These are phyloP conservation scores for Ophion ventricosus DNA, from an alignment of 2,888 invertebrate species.

Conservation along the genomic window DNA sequence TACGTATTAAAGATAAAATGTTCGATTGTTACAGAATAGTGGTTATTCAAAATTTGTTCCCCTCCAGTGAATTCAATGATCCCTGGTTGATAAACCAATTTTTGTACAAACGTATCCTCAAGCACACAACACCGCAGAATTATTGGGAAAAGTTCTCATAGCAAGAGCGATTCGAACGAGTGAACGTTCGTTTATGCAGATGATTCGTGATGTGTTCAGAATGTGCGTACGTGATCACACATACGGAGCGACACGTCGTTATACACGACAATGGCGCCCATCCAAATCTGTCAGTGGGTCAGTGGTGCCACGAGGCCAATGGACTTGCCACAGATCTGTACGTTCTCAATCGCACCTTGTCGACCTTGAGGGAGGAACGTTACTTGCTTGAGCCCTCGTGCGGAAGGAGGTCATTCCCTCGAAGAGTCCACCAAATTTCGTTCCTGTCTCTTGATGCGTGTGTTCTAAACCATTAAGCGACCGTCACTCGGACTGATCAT, in stretches of 20 bases:
- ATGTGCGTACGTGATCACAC: slow-evolving; percentile 58
- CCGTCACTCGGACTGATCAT: slow-evolving; percentile 25
- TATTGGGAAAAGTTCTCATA: not conserved
- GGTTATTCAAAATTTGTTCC: too few species aligned
- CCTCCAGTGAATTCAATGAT: too few species aligned
- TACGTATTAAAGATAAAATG: too few species aligned
- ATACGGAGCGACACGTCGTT: slow-evolving; percentile 23
- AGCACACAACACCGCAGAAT: not conserved
- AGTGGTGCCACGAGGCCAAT: slow-evolving; percentile 73
- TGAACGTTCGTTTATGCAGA: slow-evolving; percentile 24
- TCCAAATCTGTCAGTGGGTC: slow-evolving; percentile 82
- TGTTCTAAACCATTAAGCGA: slow-evolving; percentile 23
- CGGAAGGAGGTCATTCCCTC: slow-evolving; percentile 58
- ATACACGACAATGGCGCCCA: slow-evolving; percentile 66
- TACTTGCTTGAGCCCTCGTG: slow-evolving; percentile 47
- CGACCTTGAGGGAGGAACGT: slow-evolving; percentile 67
- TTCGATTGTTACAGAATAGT: too few species aligned
- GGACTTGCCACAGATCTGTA: slow-evolving; percentile 63
- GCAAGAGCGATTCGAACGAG: slow-evolving; percentile 13
- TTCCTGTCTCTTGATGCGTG: slow-evolving; percentile 16
- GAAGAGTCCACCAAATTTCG: slow-evolving; percentile 26
- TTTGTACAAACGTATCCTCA: too few species aligned
- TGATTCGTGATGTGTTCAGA: slow-evolving; percentile 39
- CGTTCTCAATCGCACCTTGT: slow-evolving; percentile 64
- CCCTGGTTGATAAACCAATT: too few species aligned